A percentile compares a stretch with the other conserved stretches of the same genome.
Conservation (phyloP, 2,888 invertebrate species). For the Andrena dorsata region DNA sequence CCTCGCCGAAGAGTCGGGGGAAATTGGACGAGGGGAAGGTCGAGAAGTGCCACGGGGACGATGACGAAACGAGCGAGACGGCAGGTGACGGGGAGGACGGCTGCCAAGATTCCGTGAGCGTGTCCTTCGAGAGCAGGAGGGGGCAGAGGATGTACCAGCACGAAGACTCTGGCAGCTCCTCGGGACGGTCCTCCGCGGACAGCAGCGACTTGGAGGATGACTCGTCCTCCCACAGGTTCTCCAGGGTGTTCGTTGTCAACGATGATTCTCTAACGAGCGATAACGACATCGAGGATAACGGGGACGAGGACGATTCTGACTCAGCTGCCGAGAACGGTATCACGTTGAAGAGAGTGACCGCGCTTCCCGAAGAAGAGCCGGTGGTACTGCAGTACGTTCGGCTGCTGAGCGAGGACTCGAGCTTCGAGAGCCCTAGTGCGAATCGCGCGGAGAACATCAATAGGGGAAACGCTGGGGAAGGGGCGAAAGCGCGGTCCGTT, state of each 20-base stretch:
- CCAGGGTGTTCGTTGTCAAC: constrained; percentile 84
- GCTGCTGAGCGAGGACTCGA: constrained; percentile 76
- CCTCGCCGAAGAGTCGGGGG: neutral
- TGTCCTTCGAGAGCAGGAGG: constrained; percentile 61
- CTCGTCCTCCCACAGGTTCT: constrained; percentile 82
- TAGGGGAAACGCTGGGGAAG: constrained; percentile 21
- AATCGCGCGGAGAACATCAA: neutral
- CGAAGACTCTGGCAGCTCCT: constrained; percentile 82
- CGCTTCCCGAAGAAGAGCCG: constrained; percentile 77
- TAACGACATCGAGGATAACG: constrained; percentile 82
- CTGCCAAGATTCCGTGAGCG: constrained; percentile 57
- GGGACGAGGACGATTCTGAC: constrained; percentile 77
- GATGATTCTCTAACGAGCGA: constrained; percentile 82
- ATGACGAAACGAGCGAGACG: constrained; percentile 59
- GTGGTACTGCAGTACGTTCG: constrained; percentile 79
- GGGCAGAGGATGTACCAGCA: constrained; percentile 77
- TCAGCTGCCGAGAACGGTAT: constrained; percentile 77
- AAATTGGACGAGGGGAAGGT: constrained; percentile 21
- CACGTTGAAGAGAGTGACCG: constrained; percentile 75
- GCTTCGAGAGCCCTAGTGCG: constrained; percentile 37
- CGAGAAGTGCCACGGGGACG: constrained; percentile 27
- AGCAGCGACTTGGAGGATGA: constrained; percentile 84
- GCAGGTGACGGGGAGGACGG: constrained; percentile 58
- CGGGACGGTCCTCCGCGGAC: constrained; percentile 83
- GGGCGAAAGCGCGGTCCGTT: neutral